Base-by-base conservation (phyloP, 2,888 invertebrate genomes). In the Criorhina ranunculi region DNA sequence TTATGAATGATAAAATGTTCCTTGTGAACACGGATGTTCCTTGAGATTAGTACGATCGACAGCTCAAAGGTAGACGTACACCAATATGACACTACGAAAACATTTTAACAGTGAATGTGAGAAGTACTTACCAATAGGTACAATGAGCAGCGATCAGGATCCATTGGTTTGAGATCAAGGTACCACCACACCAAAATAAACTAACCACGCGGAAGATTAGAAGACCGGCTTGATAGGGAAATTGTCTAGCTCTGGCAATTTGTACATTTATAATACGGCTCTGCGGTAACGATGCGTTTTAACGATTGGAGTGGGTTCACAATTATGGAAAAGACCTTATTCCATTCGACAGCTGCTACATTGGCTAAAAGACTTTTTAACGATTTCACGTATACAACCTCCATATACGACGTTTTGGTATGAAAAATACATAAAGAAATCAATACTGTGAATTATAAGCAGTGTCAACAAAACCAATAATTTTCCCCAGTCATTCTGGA, bases 121-220 rank as follows among this genome's bases (percentile, higher is more conserved):
- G 24, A 24, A 29, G 46, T 17, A 79, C 69, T 70, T 67, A 83
- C 82, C 53, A 53, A 19, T 83, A 72, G n/a, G 67, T 73, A 31
- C 91, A 91, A 82, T 91, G 91, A 6, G 91, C 91, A 6, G 91
- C 91, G 2, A 91, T 91, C 11, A 91, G 83, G 24, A 91, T 88
- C 87, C 88, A 89, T 67, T 89, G 88, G 37, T 89, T 88, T 60
- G 91, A 91, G 78, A 91, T 91, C 72, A 91, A 87, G 2, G 91
- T 89, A 5, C 91, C 91, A 49, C 91, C 91, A 72, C 91, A 91
- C 90, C 90, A 91, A n/a, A n/a, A n/a, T n/a, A 0, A 33, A 55
- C 1, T 35, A 46, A 0, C 62, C 69, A 24, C 75, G 40, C 9
- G 17, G 89, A 73, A 90, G 88, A 3, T 91, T 64, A 90, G 90